Base-by-base conservation (phyloP, 92 coral and sea anemone species). In the Bergia sp. region DNA sequence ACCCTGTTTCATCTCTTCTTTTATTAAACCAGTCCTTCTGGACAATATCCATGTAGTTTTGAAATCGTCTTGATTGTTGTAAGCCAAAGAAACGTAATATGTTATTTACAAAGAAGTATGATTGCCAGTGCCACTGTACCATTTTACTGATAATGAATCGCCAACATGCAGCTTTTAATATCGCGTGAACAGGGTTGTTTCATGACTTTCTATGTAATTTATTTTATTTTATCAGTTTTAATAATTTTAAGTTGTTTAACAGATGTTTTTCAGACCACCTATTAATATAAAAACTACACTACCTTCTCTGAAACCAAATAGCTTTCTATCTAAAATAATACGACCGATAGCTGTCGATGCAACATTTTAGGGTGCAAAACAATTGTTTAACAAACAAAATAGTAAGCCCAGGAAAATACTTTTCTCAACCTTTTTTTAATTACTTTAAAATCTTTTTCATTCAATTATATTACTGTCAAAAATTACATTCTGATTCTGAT, bases 261-360 rank as follows among this genome's bases (percentile, higher is more conserved):
- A 83, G 77, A 83, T 83, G 87, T 83, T 45, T 13, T 71, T 16
- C 23, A 37, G 85, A 58, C 85, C 85, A 81, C 85, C 85, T 79
- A 79, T 45, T 53, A 45, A 15, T 49, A 11, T 47, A 74, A 38
- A 74, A 74, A 12, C 45, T 15, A 74, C n/a, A 16, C 3, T 47
- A 74, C n/a, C 7, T 40, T 40, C 42, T 18, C 79, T 29, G 0
- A 39, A 39, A 1, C 44, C 44, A 74, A 74, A 38, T 74, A 16
- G 42, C 9, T 12, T n/a, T 15, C 69, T 3, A 20, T 61, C 11
- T 61, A 15, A 61, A 3, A 16, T 57, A 3, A 10, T 57, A 57
- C 20, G 20, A 73, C 16, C 77, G 42, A 38, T 21, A 29, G 77
- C 77, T 73, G 42, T 15, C 18, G 77, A 12, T 73, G 65, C 1